A percentile compares a stretch with the other conserved stretches of the same genome.
Conservation (phyloP, 2,113 vertebrate genomes). For the Callorhinus ursinus region DNA sequence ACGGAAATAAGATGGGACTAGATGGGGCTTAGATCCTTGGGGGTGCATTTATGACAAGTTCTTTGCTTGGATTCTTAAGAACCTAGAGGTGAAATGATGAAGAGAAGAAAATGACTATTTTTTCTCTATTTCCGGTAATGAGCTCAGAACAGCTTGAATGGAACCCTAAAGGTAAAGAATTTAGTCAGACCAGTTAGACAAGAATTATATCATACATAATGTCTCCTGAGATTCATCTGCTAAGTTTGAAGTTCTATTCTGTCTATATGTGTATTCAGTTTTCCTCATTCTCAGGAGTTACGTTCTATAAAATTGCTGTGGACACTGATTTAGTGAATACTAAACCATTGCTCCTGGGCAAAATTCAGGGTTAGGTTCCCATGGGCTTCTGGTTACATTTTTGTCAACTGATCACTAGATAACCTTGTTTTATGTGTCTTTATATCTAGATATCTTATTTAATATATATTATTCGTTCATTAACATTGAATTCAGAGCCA, state of each 20-base stretch:
- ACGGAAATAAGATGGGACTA: neutral
- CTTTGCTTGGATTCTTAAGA: neutral
- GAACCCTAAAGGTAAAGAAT: neutral
- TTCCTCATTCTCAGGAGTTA: neutral
- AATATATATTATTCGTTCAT: neutral
- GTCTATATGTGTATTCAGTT: neutral
- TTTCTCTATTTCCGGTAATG: neutral
- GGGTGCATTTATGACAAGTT: neutral
- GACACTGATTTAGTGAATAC: neutral
- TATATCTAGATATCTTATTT: neutral
- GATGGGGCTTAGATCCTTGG: neutral
- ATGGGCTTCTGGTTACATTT: neutral
- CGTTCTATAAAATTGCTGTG: neutral
- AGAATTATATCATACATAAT: neutral
- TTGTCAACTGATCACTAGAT: neutral
- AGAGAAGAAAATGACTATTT: neutral
- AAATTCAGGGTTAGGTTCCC: neutral
- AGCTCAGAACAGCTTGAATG: neutral
- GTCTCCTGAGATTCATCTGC: neutral
- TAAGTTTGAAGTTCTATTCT: neutral
- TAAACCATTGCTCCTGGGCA: neutral
- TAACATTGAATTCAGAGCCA: neutral
- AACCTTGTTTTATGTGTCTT: neutral
- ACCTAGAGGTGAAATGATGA: neutral
- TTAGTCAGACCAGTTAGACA: neutral